Evolutionary conservation across 1,140 invertebrate genomes (phyloP).

Genomic region (Drosophila arizonae): DNA sequence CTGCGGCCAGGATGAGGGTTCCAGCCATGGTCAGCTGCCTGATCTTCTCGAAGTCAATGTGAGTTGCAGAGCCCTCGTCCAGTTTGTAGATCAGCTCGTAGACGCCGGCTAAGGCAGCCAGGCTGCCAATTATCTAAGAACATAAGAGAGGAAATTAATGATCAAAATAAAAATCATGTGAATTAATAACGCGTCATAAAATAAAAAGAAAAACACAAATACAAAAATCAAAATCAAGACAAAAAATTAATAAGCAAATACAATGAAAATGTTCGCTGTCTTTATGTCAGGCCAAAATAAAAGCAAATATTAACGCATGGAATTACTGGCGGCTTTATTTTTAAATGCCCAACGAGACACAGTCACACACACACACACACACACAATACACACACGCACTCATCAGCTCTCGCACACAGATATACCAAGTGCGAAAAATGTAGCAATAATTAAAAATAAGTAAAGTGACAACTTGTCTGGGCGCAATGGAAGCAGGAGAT

Average conservation of each 20-base stretch:
- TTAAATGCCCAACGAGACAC: slow-evolving; percentile 48
- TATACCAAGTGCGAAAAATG: slow-evolving; percentile 23
- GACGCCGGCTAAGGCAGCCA: slow-evolving; percentile 64
- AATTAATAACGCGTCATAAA: slow-evolving; percentile 55
- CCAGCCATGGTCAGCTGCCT: slow-evolving; percentile 58
- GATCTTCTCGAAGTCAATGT: slow-evolving; percentile 65
- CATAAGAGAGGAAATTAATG: slow-evolving; percentile 24
- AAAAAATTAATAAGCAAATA: slow-evolving; percentile 25
- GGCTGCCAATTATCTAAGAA: slow-evolving; percentile 56
- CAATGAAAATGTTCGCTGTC: slow-evolving; percentile 17
- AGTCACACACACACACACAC: not conserved
- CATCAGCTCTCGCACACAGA: slow-evolving; percentile 21
- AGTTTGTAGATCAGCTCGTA: slow-evolving; percentile 61
- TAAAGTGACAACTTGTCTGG: slow-evolving; percentile 70
- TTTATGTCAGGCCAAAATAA: slow-evolving; percentile 20
- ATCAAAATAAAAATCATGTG: slow-evolving; percentile 32
- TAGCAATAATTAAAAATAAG: slow-evolving; percentile 47
- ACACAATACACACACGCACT: slow-evolving; percentile 17
- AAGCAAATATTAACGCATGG: slow-evolving; percentile 55
- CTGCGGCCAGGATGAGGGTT: slow-evolving; percentile 52
- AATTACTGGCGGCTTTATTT: slow-evolving; percentile 74
- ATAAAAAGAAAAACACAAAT: slow-evolving; percentile 15
- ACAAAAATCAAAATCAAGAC: slow-evolving; percentile 43
- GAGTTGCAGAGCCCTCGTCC: slow-evolving; percentile 59
- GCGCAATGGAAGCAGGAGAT: slow-evolving; percentile 52